A percentile compares a stretch with the other conserved stretches of the same genome.
Conservation (phyloP, 2,113 vertebrate genomes). For the Mohoua ochrocephala region DNA sequence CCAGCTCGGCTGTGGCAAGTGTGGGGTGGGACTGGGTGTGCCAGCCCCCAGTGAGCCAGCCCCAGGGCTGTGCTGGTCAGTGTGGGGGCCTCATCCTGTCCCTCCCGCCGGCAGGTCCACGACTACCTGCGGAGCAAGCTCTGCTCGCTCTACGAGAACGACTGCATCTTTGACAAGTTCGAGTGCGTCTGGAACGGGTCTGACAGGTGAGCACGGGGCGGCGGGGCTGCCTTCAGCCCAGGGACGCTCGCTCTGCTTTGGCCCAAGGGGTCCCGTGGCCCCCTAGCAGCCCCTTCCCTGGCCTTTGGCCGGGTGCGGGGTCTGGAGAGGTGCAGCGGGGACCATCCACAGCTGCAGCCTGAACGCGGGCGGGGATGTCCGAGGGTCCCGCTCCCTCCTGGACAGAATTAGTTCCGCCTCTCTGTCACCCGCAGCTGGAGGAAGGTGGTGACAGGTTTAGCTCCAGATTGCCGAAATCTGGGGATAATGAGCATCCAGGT, state of each 20-base stretch:
- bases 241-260: background rate
- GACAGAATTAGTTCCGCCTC: rapidly evolving
- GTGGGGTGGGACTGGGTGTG: rapidly evolving
- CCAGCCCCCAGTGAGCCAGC: rapidly evolving
- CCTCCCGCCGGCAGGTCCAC: slow-evolving; percentile 80
- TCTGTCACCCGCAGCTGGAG: background rate
- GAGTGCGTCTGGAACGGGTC: slow-evolving; percentile 97
- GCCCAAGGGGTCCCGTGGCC: rapidly evolving
- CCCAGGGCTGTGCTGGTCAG: background rate
- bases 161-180: slow-evolving; percentile 99
- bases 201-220: slow-evolving; percentile 78
- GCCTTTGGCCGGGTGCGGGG: rapidly evolving
- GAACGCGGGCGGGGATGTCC: rapidly evolving
- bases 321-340: background rate
- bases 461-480: background rate
- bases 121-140: slow-evolving; percentile 94
- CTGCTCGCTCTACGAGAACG: slow-evolving; percentile 94
- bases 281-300: background rate
- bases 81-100: background rate
- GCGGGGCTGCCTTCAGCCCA: rapidly evolving
- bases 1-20: rapidly evolving
- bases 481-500: background rate
- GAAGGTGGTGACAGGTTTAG: background rate
- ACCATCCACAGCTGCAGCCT: background rate
- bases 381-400: background rate